Percentiles rank a stretch among this genome's conserved stretches.
phyloP scores from a whole-genome alignment of 2,797 vertebrate species.

The Anisognathus igniventris region DNA sequence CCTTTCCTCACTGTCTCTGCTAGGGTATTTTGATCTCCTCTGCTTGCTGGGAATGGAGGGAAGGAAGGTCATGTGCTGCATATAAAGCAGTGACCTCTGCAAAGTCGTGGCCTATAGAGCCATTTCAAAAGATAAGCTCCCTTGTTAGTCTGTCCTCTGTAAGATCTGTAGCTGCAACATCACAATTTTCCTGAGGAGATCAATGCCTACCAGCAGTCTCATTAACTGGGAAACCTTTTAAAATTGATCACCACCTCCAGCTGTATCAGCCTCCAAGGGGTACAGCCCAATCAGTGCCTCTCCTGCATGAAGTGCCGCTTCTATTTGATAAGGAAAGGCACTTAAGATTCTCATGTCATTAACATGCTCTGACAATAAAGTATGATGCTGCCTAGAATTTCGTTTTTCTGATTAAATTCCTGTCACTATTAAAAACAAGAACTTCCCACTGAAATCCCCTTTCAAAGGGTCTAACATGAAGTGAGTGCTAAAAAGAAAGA shows the following conservation, averaged over 20 bases:
- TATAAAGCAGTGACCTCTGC: slow-evolving; percentile 12
- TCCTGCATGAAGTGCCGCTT: not conserved
- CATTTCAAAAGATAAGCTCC: slow-evolving; percentile 13
- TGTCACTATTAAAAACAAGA: not conserved
- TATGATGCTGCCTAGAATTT: not conserved
- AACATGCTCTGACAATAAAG: not conserved
- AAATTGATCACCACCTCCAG: slow-evolving; percentile 31
- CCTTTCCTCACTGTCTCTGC: not conserved
- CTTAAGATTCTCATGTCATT: not conserved
- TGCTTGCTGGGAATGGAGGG: not conserved
- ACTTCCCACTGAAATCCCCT: not conserved
- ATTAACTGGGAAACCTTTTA: slow-evolving; percentile 28
- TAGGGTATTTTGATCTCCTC: not conserved
- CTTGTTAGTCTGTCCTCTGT: not conserved
- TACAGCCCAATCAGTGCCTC: not conserved
- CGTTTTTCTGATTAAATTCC: not conserved
- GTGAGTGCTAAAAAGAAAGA: not conserved
- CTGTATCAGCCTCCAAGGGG: not conserved
- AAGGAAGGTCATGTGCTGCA: not conserved
- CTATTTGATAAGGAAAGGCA: not conserved
- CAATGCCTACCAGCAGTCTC: slow-evolving; percentile 26
- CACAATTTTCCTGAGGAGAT: slow-evolving; percentile 28
- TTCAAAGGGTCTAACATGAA: not conserved
- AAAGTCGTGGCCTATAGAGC: not conserved
- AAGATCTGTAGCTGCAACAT: slow-evolving; percentile 1